Conservation (phyloP, 2,797 vertebrate genomes). For the Cryptoprocta ferox region DNA sequence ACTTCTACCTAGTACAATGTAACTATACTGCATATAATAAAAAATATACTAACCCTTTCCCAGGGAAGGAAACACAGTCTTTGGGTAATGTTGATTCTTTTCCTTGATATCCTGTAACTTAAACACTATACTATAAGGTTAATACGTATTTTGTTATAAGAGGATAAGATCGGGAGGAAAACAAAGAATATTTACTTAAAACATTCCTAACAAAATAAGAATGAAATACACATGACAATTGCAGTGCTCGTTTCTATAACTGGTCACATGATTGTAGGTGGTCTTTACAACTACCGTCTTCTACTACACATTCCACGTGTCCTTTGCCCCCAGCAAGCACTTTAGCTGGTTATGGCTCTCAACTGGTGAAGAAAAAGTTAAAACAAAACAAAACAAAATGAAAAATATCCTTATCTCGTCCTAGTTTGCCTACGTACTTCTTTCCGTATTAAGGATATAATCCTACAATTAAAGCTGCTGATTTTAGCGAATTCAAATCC, state of each 20-base stretch:
- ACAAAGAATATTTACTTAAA: neutral
- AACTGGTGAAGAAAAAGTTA: neutral
- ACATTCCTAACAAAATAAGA: neutral
- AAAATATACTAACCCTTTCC: neutral
- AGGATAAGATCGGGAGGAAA: neutral
- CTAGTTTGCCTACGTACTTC: neutral
- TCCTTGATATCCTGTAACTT: neutral
- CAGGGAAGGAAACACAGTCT: neutral
- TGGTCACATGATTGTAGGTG: neutral
- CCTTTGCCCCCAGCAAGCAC: neutral
- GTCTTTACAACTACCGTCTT: neutral
- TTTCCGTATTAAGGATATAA: neutral
- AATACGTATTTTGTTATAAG: neutral
- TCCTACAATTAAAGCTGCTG: neutral
- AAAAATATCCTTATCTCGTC: neutral
- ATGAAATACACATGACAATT: neutral
- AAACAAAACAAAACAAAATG: neutral
- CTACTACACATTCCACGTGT: too few relatives aligned
- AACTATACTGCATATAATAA: neutral
- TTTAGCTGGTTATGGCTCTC: neutral
- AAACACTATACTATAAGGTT: neutral
- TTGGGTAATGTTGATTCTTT: neutral
- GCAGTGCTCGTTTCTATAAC: neutral
- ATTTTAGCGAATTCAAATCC: neutral
- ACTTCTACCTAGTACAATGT: neutral